Conservation (phyloP, 2,113 vertebrate genomes). For the Caretta caretta region DNA sequence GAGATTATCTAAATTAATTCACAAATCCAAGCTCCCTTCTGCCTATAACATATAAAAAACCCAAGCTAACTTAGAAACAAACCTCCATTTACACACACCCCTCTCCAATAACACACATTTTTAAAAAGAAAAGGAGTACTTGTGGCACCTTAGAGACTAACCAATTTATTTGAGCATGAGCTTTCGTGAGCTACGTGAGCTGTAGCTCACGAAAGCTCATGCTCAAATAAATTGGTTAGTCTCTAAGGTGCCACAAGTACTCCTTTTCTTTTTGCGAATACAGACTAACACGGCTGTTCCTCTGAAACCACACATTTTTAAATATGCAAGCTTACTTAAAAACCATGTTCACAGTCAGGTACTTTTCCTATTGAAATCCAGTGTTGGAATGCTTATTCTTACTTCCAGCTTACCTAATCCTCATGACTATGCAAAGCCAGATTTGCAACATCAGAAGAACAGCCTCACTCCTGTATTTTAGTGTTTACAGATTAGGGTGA, state of each 20-base stretch:
- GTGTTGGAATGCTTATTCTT: not conserved
- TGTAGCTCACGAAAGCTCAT: no score
- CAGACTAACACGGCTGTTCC: no score
- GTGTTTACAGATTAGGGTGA: not conserved
- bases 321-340: not conserved
- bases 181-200: no score
- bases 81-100: not conserved
- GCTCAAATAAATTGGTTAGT: no score
- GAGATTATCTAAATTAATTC: slow-evolving; percentile 43
- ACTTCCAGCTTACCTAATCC: not conserved
- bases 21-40: slow-evolving; percentile 32
- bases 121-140: no score
- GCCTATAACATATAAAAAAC: not conserved
- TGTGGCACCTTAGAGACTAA: no score
- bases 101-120: not conserved
- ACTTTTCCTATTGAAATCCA: not conserved
- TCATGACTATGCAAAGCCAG: not conserved
- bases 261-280: no score
- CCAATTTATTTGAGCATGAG: no score
- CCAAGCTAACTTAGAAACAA: not conserved
- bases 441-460: not conserved
- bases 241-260: no score
- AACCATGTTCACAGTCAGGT: not conserved
- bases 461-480: not conserved
- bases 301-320: not conserved